Conservation (phyloP, 1,140 invertebrate genomes). For the Nautilus pompilius region DNA sequence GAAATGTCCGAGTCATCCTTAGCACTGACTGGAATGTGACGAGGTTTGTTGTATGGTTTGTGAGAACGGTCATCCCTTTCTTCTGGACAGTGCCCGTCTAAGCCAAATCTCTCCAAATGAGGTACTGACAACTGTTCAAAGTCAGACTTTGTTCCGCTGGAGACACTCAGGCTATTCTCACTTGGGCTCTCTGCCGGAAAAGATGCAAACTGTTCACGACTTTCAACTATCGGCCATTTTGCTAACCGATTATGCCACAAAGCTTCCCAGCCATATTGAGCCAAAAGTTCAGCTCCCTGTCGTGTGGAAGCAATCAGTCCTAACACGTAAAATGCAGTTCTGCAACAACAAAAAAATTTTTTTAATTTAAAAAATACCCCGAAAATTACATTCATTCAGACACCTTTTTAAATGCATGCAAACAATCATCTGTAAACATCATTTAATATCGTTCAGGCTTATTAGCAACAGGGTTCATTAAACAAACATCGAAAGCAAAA, state of each 20-base stretch:
- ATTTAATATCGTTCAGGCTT: too few species aligned
- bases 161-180: conserved; percentile 16
- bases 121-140: conserved; percentile 11
- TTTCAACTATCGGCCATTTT: conserved; percentile 76
- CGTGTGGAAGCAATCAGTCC: conserved; percentile 79
- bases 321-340: conserved; percentile 81
- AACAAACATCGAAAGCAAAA: too few species aligned
- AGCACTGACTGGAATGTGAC: too few species aligned
- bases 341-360: conserved; percentile 27
- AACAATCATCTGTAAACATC: too few species aligned
- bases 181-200: conserved; percentile 16
- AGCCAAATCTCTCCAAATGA: too few species aligned
- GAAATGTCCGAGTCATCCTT: conserved; percentile 1
- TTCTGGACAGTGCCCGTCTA: too few species aligned
- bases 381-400: too few species aligned
- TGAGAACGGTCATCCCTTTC: too few species aligned
- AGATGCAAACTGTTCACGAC: conserved; percentile 54
- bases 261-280: conserved; percentile 77
- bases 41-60: too few species aligned
- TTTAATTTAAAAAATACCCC: too few species aligned
- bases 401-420: too few species aligned
- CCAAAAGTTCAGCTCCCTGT: conserved; percentile 73
- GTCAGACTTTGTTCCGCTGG: conserved; percentile 9
- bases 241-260: conserved; percentile 72
- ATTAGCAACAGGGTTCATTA: too few species aligned